Percentiles rank a stretch among this genome's conserved stretches.
Evolutionary conservation across 2,888 invertebrate species (phyloP).

Genomic region (Epiblema foenella): DNA sequence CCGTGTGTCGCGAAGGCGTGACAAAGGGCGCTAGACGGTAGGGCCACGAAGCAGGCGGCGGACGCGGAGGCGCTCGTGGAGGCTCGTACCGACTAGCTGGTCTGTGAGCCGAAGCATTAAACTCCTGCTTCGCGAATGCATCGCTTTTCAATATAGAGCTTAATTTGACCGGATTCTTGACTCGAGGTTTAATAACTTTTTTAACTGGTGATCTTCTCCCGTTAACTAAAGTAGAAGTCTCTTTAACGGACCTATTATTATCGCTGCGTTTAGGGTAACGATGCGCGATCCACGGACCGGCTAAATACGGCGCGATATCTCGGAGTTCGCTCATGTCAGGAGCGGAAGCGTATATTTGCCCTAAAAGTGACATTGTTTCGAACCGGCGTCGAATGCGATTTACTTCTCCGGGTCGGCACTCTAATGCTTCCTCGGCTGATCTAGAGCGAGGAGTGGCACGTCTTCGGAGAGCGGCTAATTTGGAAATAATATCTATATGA

Average conservation of each 20-base stretch:
- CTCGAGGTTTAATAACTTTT: conserved; percentile 73
- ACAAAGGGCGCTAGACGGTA: conserved; percentile 74
- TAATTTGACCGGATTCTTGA: conserved; percentile 76
- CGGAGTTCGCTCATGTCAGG: conserved; percentile 91
- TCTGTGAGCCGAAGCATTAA: conserved; percentile 90
- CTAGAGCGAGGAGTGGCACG: conserved; percentile 78
- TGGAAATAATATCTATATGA: conserved; percentile 95
- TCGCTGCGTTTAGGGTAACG: conserved; percentile 89
- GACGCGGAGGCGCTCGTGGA: conserved; percentile 83
- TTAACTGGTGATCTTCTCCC: conserved; percentile 71
- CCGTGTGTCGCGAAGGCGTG: conserved; percentile 87
- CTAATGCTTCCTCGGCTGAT: conserved; percentile 77
- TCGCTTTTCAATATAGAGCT: conserved; percentile 79
- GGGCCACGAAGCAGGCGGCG: conserved; percentile 78
- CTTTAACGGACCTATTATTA: conserved; percentile 87
- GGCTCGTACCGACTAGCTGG: conserved; percentile 92
- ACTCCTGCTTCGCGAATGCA: conserved; percentile 87
- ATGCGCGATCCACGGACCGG: conserved; percentile 93
- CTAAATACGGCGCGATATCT: conserved; percentile 91
- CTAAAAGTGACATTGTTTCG: conserved; percentile 88
- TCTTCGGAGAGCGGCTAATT: conserved; percentile 88
- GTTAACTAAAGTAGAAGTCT: conserved; percentile 62
- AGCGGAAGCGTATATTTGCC: conserved; percentile 92
- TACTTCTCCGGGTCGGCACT: conserved; percentile 88
- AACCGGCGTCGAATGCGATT: conserved; percentile 89